Conservation (phyloP, 2,797 vertebrate species). For the Spinus pinus region DNA sequence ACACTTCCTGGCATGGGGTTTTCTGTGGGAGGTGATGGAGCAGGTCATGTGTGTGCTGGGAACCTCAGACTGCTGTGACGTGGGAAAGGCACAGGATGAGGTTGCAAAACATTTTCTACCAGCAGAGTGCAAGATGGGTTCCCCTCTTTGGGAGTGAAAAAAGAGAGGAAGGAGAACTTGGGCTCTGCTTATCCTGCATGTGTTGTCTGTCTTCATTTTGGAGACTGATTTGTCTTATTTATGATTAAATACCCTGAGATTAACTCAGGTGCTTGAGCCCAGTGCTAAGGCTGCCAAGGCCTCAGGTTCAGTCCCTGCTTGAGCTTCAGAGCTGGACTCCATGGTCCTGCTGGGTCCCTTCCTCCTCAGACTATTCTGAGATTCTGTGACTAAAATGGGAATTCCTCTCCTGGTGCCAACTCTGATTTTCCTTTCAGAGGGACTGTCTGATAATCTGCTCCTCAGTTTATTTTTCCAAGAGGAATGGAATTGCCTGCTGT, state of each 20-base stretch:
- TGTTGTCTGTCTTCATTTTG: background rate
- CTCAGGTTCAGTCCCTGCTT: background rate
- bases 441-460: background rate
- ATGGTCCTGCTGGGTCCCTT: background rate
- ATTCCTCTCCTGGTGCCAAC: background rate
- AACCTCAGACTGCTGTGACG: background rate
- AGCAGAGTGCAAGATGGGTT: background rate
- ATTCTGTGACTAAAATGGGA: background rate
- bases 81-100: background rate
- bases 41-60: background rate
- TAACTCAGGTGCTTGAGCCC: background rate
- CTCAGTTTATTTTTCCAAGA: background rate
- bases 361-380: background rate
- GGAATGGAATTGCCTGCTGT: background rate
- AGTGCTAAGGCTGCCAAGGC: rapidly evolving
- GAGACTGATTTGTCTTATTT: background rate
- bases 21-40: background rate
- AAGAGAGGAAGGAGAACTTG: background rate
- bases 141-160: background rate
- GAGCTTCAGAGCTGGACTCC: rapidly evolving
- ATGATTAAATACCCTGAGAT: background rate
- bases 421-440: background rate
- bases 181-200: background rate
- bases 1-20: background rate
- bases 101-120: slow-evolving; percentile 42